Evolutionary conservation across 2,888 invertebrate species (phyloP), one percentile per base, ranked within the genome.

Genomic region (Drosophila acutilabella): DNA sequence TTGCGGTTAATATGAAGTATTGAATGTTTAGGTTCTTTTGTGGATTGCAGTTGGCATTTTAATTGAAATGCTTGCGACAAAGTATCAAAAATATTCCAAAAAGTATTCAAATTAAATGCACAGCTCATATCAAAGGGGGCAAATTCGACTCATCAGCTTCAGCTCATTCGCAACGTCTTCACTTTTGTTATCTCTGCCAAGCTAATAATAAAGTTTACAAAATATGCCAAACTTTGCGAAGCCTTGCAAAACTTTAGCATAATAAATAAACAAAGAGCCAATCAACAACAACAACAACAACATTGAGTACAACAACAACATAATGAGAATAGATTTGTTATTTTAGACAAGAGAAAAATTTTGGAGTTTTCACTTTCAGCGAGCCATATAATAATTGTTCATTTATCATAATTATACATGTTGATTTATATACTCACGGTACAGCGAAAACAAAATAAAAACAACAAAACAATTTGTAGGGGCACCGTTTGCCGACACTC

Each of bases 121-220:
- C 42, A 64, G 48, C 50, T 42, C 58, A 50, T 44, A 30, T 47
- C 45, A 57, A 20, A 14, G 20, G 10, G 33, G 11, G 14, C 20
- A 40, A 6, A 6, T 20, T 30, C 13, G n/a, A 18, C 11, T 41
- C 16, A 6, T 36, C 16, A 16, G 16, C n/a, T 10, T 36, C n/a
- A n/a, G n/a, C n/a, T n/a, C 23, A 16, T 36, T 7, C 60, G 4
- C 23, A 47, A 0, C 48, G 4, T 16, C 33, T 18, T 47, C 47
- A 48, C 48, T 38, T 57, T 53, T 26, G 60, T 65, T 69, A 56
- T 61, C 50, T 53, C 53, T 53, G 68, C 36, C 75, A 59, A 72
- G 90, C 89, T 89, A 89, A 90, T 90, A 89, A 90, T 90, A 83
- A 89, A 89, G 89, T 90, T 89, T 83, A 71, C 80, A 76, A 90